These are phyloP conservation scores for Pogonomyrmex barbatus DNA, from an alignment of 1,140 invertebrate species.

Conservation along the genomic window DNA sequence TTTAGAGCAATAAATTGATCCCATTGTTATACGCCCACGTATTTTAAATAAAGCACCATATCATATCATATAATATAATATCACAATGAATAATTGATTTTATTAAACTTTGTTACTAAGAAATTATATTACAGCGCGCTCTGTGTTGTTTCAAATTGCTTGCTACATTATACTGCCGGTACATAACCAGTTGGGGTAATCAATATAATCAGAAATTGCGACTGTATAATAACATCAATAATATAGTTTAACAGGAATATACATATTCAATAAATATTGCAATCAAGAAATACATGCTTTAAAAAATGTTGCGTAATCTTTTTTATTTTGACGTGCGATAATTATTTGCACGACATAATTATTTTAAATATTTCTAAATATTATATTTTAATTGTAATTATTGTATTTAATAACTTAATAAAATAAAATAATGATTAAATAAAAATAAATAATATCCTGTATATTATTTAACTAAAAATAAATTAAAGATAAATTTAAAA, in stretches of 20 bases:
- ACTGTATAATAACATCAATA: slow-evolving; percentile 7
- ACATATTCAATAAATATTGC: background rate
- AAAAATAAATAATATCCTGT: too few relatives aligned
- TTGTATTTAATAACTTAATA: too few relatives aligned
- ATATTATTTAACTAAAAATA: too few relatives aligned
- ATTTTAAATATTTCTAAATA: too few relatives aligned
- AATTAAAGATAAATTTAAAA: too few relatives aligned
- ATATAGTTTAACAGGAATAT: background rate
- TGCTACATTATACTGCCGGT: background rate
- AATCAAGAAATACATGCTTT: too few relatives aligned
- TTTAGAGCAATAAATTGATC: background rate
- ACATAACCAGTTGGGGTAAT: background rate
- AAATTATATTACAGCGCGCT: background rate
- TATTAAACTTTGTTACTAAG: background rate
- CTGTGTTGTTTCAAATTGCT: background rate
- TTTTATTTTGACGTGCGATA: too few relatives aligned
- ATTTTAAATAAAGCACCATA: slow-evolving; percentile 5
- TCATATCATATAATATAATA: slow-evolving; percentile 5
- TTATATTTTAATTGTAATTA: too few relatives aligned
- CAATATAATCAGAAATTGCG: background rate
- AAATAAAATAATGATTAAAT: too few relatives aligned
- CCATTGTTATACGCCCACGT: background rate
- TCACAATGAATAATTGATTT: background rate
- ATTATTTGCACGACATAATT: too few relatives aligned
- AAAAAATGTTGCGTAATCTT: too few relatives aligned